Conservation (phyloP, 1,140 invertebrate species). For the Tenebrio molitor region DNA sequence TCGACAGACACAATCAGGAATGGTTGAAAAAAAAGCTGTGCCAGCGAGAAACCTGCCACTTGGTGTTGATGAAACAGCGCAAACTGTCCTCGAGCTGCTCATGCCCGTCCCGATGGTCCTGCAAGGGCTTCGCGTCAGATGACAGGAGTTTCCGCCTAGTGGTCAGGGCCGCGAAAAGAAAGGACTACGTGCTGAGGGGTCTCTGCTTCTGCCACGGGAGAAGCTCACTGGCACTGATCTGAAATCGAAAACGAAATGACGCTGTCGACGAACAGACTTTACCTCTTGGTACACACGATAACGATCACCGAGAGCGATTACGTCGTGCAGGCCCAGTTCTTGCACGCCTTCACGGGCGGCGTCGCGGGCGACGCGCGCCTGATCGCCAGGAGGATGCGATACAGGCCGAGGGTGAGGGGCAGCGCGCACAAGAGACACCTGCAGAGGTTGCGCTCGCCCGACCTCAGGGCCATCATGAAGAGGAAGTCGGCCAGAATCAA, state of each 20-base stretch:
- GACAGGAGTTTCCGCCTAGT: constrained; percentile 60
- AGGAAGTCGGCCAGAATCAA: constrained; percentile 58
- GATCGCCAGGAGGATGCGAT: constrained; percentile 58
- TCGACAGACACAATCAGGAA: constrained; percentile 53
- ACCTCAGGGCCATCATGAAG: constrained; percentile 60
- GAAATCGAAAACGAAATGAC: constrained; percentile 47
- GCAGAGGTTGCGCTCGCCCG: constrained; percentile 51
- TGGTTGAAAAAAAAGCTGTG: constrained; percentile 54
- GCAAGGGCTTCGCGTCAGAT: constrained; percentile 58
- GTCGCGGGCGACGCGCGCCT: constrained; percentile 50
- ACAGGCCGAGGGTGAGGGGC: constrained; percentile 54
- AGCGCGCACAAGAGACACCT: constrained; percentile 53
- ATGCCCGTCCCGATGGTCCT: constrained; percentile 43
- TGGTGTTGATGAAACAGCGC: constrained; percentile 47
- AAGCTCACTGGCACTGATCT: constrained; percentile 60
- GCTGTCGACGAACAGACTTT: constrained; percentile 46
- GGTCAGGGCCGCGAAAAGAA: constrained; percentile 58
- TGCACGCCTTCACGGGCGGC: constrained; percentile 58
- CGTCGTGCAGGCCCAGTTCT: constrained; percentile 63
- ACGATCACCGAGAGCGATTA: constrained; percentile 63
- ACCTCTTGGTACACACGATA: constrained; percentile 64
- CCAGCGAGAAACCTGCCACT: constrained; percentile 29
- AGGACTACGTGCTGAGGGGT: constrained; percentile 51
- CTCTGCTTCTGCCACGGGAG: constrained; percentile 61
- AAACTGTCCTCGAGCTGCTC: constrained; percentile 7